A percentile compares a stretch with the other conserved stretches of the same genome.
phyloP scores from a whole-genome alignment of 30 jellyfish, hydroid and myxozoan species.

The Nemopilema nomurai region DNA sequence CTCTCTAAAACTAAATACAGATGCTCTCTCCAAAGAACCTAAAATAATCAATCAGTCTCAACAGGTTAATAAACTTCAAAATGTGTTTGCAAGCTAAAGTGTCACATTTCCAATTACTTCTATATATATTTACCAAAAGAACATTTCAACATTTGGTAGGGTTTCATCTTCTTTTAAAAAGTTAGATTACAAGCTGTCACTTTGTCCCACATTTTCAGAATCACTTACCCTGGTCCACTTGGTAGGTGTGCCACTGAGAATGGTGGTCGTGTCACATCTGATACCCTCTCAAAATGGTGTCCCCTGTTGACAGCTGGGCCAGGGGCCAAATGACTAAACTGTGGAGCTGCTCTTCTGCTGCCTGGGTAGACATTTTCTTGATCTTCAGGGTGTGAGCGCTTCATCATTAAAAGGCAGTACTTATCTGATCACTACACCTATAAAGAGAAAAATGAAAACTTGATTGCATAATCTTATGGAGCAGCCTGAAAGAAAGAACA shows the following conservation, averaged over 20 bases:
- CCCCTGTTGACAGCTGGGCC: conserved; percentile 40
- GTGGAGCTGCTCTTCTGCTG: conserved; percentile 51
- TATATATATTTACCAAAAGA: too few species aligned
- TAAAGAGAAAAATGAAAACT: neutral
- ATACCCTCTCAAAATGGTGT: conserved; percentile 52
- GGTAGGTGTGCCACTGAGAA: conserved; percentile 71
- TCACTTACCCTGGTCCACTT: conserved; percentile 66
- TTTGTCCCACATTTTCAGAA: neutral
- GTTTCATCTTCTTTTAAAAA: too few species aligned
- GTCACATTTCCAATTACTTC: too few species aligned
- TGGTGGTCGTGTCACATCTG: conserved; percentile 72
- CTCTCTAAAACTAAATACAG: too few species aligned
- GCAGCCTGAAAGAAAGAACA: neutral
- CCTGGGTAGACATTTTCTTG: conserved; percentile 73
- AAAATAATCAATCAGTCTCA: too few species aligned
- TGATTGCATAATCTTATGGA: neutral
- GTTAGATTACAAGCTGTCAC: too few species aligned
- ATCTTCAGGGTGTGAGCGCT: conserved; percentile 59
- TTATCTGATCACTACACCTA: neutral
- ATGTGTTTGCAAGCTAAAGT: too few species aligned
- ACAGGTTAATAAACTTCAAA: too few species aligned
- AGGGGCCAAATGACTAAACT: conserved; percentile 41
- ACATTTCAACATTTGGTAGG: too few species aligned
- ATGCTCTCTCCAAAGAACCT: too few species aligned
- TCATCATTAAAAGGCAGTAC: conserved; percentile 5